These are phyloP conservation scores for Spondyliosoma cantharus DNA, from an alignment of 2,797 vertebrate species.

Conservation along the genomic window DNA sequence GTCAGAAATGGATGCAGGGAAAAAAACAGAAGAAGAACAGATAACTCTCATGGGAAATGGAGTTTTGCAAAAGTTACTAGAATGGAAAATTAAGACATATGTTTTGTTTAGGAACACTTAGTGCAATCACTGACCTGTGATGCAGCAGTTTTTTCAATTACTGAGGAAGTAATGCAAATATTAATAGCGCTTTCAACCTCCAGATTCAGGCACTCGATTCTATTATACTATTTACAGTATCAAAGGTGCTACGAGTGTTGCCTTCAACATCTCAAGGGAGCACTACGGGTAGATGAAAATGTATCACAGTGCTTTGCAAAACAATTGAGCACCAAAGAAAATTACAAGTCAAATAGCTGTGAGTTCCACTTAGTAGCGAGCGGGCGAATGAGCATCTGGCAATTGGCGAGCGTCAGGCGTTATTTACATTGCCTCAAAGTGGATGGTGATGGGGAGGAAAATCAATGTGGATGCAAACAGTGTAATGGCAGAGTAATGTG, in stretches of 20 bases:
- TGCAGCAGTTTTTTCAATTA: slow-evolving; percentile 19
- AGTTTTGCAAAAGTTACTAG: slow-evolving; percentile 67
- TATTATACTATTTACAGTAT: slow-evolving; percentile 57
- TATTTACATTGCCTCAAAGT: slow-evolving; percentile 76
- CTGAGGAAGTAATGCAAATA: slow-evolving; percentile 44
- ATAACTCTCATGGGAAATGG: slow-evolving; percentile 38
- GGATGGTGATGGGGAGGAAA: slow-evolving; percentile 68
- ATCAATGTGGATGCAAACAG: slow-evolving; percentile 75
- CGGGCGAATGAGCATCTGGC: slow-evolving; percentile 60
- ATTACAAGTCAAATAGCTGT: slow-evolving; percentile 73
- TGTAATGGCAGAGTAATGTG: slow-evolving; percentile 70
- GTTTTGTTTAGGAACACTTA: slow-evolving; percentile 52
- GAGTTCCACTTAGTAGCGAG: slow-evolving; percentile 68
- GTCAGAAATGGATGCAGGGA: slow-evolving; percentile 44
- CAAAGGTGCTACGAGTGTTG: slow-evolving; percentile 40
- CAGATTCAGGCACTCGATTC: slow-evolving; percentile 39
- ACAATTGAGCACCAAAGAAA: slow-evolving; percentile 67
- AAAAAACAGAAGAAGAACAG: slow-evolving; percentile 5
- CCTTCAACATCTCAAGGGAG: slow-evolving; percentile 57
- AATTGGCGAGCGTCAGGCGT: slow-evolving; percentile 60
- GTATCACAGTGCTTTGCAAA: slow-evolving; percentile 56
- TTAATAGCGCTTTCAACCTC: slow-evolving; percentile 45
- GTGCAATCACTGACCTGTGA: slow-evolving; percentile 48
- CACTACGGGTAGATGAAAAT: slow-evolving; percentile 55
- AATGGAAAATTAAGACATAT: slow-evolving; percentile 40